These are phyloP conservation scores for Thunnus albacares DNA, from an alignment of 2,797 vertebrate genomes.

Conservation along the genomic window DNA sequence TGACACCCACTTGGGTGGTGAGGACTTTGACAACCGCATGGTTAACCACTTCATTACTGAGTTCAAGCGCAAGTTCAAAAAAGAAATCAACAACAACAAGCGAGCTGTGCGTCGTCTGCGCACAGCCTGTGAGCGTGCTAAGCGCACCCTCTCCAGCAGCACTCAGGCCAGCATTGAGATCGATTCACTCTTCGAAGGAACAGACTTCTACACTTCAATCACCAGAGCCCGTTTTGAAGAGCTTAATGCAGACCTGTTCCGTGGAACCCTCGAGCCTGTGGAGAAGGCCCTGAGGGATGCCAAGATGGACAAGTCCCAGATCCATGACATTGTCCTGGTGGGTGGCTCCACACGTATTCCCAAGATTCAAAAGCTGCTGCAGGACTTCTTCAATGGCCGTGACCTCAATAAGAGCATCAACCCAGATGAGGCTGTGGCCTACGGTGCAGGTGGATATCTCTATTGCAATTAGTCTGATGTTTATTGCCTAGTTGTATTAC, in stretches of 20 bases:
- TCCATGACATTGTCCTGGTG: slow-evolving; percentile 89
- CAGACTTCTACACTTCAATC: slow-evolving; percentile 90
- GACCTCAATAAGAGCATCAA: slow-evolving; percentile 91
- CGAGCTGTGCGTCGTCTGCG: slow-evolving; percentile 88
- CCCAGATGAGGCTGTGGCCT: slow-evolving; percentile 89
- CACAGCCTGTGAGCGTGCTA: slow-evolving; percentile 89
- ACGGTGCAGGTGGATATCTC: slow-evolving; percentile 83
- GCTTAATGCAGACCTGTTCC: slow-evolving; percentile 89
- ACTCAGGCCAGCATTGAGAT: slow-evolving; percentile 91
- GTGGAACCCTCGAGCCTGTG: slow-evolving; percentile 88
- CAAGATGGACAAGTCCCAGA: slow-evolving; percentile 88
- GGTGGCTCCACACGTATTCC: slow-evolving; percentile 90
- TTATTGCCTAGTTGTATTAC: neutral
- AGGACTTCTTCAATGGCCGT: slow-evolving; percentile 89
- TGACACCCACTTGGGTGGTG: slow-evolving; percentile 88
- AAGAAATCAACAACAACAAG: slow-evolving; percentile 88
- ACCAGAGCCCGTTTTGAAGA: slow-evolving; percentile 90
- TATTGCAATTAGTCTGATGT: neutral
- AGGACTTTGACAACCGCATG: slow-evolving; percentile 91
- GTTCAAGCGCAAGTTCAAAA: slow-evolving; percentile 90
- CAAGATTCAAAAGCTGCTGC: slow-evolving; percentile 90
- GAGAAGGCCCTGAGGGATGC: slow-evolving; percentile 88
- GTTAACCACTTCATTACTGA: slow-evolving; percentile 89
- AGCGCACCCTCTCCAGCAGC: slow-evolving; percentile 89
- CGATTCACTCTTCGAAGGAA: slow-evolving; percentile 88